phyloP scores from a whole-genome alignment of 2,797 vertebrate genomes.

The Danio aesculapii region DNA sequence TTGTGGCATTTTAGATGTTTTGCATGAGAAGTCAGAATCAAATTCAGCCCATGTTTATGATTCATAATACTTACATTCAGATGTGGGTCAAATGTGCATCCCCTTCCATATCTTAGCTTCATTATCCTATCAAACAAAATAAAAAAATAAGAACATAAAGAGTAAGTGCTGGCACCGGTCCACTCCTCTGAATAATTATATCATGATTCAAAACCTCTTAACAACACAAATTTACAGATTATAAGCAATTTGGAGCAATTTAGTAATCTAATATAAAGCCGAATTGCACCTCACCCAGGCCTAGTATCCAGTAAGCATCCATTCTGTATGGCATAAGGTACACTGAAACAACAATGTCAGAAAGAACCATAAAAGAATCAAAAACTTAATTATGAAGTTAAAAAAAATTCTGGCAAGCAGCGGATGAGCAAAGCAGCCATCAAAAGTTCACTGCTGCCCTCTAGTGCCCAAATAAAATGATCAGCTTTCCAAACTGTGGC shows the following conservation, averaged over 20 bases:
- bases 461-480: slow-evolving; percentile 62
- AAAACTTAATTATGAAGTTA: neutral
- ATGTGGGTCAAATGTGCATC: neutral
- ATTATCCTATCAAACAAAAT: neutral
- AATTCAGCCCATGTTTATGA: neutral
- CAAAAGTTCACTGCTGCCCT: slow-evolving; percentile 64
- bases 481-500: slow-evolving; percentile 10
- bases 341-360: neutral
- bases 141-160: neutral
- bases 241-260: slow-evolving; percentile 23
- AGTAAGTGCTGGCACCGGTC: neutral
- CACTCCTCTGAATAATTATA: neutral
- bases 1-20: neutral
- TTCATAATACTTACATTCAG: neutral
- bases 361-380: neutral
- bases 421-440: neutral
- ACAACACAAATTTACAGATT: neutral
- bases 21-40: neutral
- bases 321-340: neutral
- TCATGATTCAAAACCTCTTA: slow-evolving; percentile 5
- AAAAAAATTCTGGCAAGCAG: neutral
- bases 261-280: slow-evolving; percentile 8
- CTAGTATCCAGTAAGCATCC: neutral
- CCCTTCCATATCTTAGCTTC: neutral
- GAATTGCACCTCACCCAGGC: neutral